phyloP scores from a whole-genome alignment of 2,888 invertebrate genomes.

The Microctonus brassicae region DNA sequence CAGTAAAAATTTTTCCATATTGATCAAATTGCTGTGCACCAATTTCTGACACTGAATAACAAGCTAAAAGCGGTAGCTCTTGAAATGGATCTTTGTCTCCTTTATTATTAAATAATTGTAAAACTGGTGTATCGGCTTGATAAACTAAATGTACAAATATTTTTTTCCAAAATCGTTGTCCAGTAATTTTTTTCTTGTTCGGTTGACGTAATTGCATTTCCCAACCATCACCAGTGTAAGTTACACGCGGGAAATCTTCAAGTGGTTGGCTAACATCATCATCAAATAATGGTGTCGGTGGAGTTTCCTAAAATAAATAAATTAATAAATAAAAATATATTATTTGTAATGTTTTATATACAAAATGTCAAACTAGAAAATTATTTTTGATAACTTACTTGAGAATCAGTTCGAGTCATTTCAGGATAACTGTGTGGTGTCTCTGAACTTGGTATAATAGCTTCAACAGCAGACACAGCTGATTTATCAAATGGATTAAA shows the following conservation, averaged over 20 bases:
- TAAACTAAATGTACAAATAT: slow-evolving; percentile 86
- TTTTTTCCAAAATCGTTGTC: slow-evolving; percentile 97
- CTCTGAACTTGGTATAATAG: slow-evolving; percentile 56
- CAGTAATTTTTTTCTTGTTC: slow-evolving; percentile 96
- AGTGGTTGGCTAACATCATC: slow-evolving; percentile 93
- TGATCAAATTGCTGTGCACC: slow-evolving; percentile 98
- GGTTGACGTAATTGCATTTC: slow-evolving; percentile 96
- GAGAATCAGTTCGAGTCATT: slow-evolving; percentile 66
- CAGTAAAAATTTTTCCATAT: slow-evolving; percentile 98
- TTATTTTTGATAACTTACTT: slow-evolving; percentile 51
- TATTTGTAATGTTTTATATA: too few species aligned
- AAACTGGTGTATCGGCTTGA: slow-evolving; percentile 85
- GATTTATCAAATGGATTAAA: slow-evolving; percentile 85
- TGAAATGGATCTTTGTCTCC: slow-evolving; percentile 94
- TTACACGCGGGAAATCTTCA: slow-evolving; percentile 88
- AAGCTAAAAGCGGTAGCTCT: slow-evolving; percentile 93
- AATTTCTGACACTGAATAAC: slow-evolving; percentile 95
- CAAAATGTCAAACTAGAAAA: not conserved
- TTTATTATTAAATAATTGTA: slow-evolving; percentile 87
- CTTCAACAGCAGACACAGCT: slow-evolving; percentile 68
- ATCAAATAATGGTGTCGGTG: slow-evolving; percentile 93
- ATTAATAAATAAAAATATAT: too few species aligned
- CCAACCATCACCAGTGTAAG: slow-evolving; percentile 89
- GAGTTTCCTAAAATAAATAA: slow-evolving; percentile 78
- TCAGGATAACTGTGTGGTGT: slow-evolving; percentile 62